phyloP scores from a whole-genome alignment of 2,888 invertebrate genomes.

The Ectropis crepuscularia region DNA sequence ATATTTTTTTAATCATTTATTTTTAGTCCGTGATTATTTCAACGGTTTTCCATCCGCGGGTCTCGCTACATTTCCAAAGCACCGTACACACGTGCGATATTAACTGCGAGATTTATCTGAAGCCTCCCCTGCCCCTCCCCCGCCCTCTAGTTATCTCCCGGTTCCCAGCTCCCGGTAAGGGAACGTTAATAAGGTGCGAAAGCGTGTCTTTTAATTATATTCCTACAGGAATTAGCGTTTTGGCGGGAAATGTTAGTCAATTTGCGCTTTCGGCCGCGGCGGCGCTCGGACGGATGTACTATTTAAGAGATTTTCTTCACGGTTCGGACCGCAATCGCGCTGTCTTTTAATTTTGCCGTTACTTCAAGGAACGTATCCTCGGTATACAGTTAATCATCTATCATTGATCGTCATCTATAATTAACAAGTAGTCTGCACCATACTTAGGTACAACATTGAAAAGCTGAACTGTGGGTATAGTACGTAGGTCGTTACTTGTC shows the following conservation, averaged over 20 bases:
- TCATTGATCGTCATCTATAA: too few relatives aligned
- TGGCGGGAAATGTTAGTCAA: not conserved
- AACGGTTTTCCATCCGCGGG: not conserved
- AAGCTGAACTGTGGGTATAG: too few relatives aligned
- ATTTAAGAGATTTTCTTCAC: too few relatives aligned
- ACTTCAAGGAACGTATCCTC: too few relatives aligned
- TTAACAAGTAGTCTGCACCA: too few relatives aligned
- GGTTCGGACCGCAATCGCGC: too few relatives aligned
- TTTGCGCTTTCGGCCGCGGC: too few relatives aligned
- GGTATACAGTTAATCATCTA: too few relatives aligned
- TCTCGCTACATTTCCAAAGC: not conserved
- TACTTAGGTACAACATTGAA: too few relatives aligned
- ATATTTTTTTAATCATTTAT: not conserved
- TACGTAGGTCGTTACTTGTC: too few relatives aligned
- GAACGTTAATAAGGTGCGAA: conserved; percentile 1
- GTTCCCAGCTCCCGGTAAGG: not conserved
- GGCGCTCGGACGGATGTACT: too few relatives aligned
- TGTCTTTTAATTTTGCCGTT: too few relatives aligned
- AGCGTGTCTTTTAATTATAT: conserved; percentile 10
- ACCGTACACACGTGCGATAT: conserved; percentile 14
- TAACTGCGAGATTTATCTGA: conserved; percentile 24
- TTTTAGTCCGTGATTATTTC: not conserved
- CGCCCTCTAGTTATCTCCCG: conserved; percentile 6
- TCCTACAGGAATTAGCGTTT: not conserved
- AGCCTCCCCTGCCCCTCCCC: conserved; percentile 8